Evolutionary conservation across 2,888 invertebrate species (phyloP), one percentile per base, ranked within the genome.

Genomic region (Drosophila quinaria): DNA sequence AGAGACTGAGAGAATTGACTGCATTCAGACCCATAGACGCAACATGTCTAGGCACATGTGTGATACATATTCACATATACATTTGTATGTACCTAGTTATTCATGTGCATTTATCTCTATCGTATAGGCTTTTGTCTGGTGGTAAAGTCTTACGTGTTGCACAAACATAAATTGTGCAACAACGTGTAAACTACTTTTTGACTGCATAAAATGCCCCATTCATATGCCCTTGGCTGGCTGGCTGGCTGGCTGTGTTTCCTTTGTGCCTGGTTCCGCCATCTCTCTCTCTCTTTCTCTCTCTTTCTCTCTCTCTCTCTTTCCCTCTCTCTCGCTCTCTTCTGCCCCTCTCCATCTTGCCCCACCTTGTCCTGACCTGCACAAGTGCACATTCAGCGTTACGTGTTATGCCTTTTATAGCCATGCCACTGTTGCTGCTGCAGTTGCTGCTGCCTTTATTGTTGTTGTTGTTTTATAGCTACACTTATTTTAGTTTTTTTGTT

Each of bases 141-240:
- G 83, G 78, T 77, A 86, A 70, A 77, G 80, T 80, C 79, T 84
- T 87, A 87, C 89, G 85, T 88, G 89, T 83, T 87, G 82, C 87
- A 90, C 84, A 89, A 90, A 80, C 86, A 88, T 90, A 91, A 91
- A 91, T 90, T 89, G 89, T 84, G 86, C 88, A 90, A 88, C 89
- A 89, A 88, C 91, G 91, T 91, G 90, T 89, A 89, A 91, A 91
- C 80, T 88, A 86, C 88, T 81, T 90, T 89, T 81, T 89, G 89
- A 87, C 84, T 90, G 80, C 76, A 80, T 73, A 73, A 82, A 87
- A 81, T 73, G 85, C 79, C 69, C 70, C 80, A 81, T 80, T 84
- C 80, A 78, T 74, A 77, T 73, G 68, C 69, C 78, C 70, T 58
- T 56, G 68, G 58, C 80, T 74, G 70, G 41, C 74, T 47, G 70